A percentile compares a stretch with the other conserved stretches of the same genome.
Evolutionary conservation across 2,888 invertebrate species (phyloP).

Genomic region (Achlya flavicornis): DNA sequence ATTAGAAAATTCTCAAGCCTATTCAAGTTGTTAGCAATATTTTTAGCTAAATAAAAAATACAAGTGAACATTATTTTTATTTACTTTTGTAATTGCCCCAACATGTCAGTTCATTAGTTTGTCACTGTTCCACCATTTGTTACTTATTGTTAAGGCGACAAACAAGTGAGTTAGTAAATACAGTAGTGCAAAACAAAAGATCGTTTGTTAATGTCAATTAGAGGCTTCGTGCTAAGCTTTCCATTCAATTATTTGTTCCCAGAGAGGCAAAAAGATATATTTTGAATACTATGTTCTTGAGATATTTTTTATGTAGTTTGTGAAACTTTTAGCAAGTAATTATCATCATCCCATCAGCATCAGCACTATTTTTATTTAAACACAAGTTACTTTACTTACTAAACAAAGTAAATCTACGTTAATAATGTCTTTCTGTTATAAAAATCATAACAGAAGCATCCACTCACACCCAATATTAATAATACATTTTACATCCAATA

Average conservation of each 20-base stretch:
- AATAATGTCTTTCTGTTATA: too few species aligned
- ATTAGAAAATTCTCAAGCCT: too few species aligned
- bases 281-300: background rate
- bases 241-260: slow-evolving; percentile 42
- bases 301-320: background rate
- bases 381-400: too few species aligned
- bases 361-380: background rate
- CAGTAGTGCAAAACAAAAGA: slow-evolving; percentile 55
- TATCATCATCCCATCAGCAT: background rate
- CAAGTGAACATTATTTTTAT: background rate
- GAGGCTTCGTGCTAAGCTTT: slow-evolving; percentile 46
- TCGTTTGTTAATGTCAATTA: slow-evolving; percentile 69
- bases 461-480: too few species aligned
- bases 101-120: background rate
- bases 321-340: background rate
- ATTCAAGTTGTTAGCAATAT: too few species aligned
- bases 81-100: background rate
- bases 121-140: background rate
- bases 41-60: too few species aligned
- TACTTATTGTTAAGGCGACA: slow-evolving; percentile 24
- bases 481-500: background rate
- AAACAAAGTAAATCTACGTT: too few species aligned
- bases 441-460: background rate
- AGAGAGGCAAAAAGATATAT: slow-evolving; percentile 25
- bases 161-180: background rate